phyloP scores from a whole-genome alignment of 2,888 invertebrate genomes.

The Drosophila bunnanda region DNA sequence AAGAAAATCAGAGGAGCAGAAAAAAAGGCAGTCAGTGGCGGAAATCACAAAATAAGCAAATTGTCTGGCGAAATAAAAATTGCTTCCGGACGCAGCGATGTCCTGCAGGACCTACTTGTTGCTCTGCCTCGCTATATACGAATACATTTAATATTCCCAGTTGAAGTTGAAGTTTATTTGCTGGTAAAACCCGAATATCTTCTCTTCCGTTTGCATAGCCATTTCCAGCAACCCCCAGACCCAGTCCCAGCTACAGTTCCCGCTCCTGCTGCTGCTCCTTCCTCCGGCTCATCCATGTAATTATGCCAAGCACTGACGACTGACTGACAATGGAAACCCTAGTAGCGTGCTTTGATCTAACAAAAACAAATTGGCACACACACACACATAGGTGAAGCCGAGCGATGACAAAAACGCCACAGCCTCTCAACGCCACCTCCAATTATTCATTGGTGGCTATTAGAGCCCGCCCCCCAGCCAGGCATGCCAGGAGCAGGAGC shows the following conservation, averaged over 20 bases:
- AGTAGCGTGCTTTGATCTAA: slow-evolving; percentile 69
- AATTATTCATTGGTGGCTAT: slow-evolving; percentile 65
- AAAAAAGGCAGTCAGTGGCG: slow-evolving; percentile 62
- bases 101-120: slow-evolving; percentile 41
- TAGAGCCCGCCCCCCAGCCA: slow-evolving; percentile 42
- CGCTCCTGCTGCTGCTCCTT: background rate
- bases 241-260: background rate
- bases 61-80: slow-evolving; percentile 85
- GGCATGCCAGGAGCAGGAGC: background rate
- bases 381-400: slow-evolving; percentile 30
- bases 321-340: slow-evolving; percentile 68
- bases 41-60: slow-evolving; percentile 85
- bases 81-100: slow-evolving; percentile 80
- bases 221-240: background rate
- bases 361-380: slow-evolving; percentile 51
- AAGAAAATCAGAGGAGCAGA: background rate
- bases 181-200: slow-evolving; percentile 2
- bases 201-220: slow-evolving; percentile 4
- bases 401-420: slow-evolving; percentile 53
- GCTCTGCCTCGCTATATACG: background rate
- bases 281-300: slow-evolving; percentile 22
- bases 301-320: slow-evolving; percentile 8
- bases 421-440: slow-evolving; percentile 40
- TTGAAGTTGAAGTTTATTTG: slow-evolving; percentile 8
- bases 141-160: background rate